phyloP scores from a whole-genome alignment of 1,140 invertebrate genomes.

The Drosophila erecta region DNA sequence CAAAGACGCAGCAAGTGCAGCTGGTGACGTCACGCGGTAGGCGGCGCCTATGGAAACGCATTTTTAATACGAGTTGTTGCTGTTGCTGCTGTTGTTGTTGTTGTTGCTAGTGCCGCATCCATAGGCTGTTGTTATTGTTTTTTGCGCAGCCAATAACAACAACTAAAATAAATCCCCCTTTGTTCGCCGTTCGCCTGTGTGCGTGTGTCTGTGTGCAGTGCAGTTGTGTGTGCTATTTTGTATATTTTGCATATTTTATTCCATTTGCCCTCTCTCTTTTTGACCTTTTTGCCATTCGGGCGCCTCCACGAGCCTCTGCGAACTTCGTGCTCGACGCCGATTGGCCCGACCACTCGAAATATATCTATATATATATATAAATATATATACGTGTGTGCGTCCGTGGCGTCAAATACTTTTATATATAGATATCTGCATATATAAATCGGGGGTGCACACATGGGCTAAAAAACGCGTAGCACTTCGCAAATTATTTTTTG shows the following conservation, averaged over 20 bases:
- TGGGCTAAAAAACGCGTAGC: slow-evolving; percentile 38
- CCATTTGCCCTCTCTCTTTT: slow-evolving; percentile 68
- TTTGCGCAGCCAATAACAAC: slow-evolving; percentile 75
- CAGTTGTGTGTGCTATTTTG: slow-evolving; percentile 47
- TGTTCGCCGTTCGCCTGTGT: slow-evolving; percentile 13
- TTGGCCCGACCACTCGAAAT: slow-evolving; percentile 56
- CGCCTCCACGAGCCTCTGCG: slow-evolving; percentile 41
- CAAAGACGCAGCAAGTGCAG: slow-evolving; percentile 63
- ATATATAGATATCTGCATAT: slow-evolving; percentile 60
- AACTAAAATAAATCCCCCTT: slow-evolving; percentile 66
- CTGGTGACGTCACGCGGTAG: slow-evolving; percentile 70
- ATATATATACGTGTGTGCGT: slow-evolving; percentile 31
- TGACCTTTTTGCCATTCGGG: slow-evolving; percentile 65
- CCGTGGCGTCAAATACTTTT: slow-evolving; percentile 52
- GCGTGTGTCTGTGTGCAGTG: background rate
- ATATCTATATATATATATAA: slow-evolving; percentile 65
- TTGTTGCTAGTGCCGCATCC: slow-evolving; percentile 19
- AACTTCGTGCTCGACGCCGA: slow-evolving; percentile 74
- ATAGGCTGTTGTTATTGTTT: slow-evolving; percentile 3
- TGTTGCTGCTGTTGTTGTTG: slow-evolving; percentile 36
- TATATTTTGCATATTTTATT: slow-evolving; percentile 82
- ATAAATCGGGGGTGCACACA: slow-evolving; percentile 40
- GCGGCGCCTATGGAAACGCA: slow-evolving; percentile 73
- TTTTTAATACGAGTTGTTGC: slow-evolving; percentile 74
- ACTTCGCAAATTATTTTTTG: slow-evolving; percentile 24